Percentiles rank a stretch among this genome's conserved stretches.
phyloP scores from a whole-genome alignment of 2,888 invertebrate species.

The Eupithecia tripunctaria region DNA sequence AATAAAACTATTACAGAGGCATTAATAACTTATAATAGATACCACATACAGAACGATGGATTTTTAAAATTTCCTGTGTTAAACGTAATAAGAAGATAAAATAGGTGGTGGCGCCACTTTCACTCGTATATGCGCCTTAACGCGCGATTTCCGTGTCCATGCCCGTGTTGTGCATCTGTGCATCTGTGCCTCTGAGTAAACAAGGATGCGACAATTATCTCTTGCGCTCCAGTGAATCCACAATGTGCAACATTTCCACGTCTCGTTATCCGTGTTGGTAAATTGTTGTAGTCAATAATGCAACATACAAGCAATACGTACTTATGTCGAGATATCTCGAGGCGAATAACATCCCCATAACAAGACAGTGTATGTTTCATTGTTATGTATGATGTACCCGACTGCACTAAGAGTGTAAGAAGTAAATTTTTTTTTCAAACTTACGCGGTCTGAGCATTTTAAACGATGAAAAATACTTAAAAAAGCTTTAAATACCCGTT shows the following conservation, averaged over 20 bases:
- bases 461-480: too few relatives aligned
- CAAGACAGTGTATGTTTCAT: neutral
- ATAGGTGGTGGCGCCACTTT: too few relatives aligned
- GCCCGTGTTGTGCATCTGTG: neutral
- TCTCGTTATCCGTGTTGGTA: neutral
- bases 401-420: neutral
- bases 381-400: neutral
- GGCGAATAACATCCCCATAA: neutral
- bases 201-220: neutral
- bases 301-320: neutral
- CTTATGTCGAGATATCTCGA: neutral
- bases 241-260: neutral
- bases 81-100: too few relatives aligned
- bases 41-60: too few relatives aligned
- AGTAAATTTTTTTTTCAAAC: neutral
- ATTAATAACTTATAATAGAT: too few relatives aligned
- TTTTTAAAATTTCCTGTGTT: too few relatives aligned
- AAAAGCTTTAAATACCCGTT: too few relatives aligned
- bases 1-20: too few relatives aligned
- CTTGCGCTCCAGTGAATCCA: neutral
- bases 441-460: too few relatives aligned
- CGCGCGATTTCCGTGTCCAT: conserved; percentile 25
- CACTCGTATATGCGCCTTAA: too few relatives aligned
- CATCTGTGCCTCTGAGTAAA: neutral
- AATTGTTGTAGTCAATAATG: neutral